These are phyloP conservation scores for Rhysida immarginata DNA, from an alignment of 1,140 invertebrate species.

Conservation along the genomic window DNA sequence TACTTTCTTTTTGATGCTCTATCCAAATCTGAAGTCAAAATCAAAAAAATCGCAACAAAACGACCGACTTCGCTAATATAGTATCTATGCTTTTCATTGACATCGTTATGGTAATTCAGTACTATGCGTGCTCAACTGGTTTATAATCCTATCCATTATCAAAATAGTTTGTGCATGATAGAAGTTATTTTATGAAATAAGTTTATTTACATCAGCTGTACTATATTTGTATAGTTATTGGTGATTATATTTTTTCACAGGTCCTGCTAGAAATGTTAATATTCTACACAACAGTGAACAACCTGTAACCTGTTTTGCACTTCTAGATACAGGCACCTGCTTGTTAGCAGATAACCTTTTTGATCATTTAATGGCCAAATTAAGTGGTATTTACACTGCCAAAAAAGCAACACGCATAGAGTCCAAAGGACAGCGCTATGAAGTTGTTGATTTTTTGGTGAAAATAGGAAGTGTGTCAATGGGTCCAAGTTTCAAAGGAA, in stretches of 20 bases:
- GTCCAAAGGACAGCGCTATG: conserved; percentile 79
- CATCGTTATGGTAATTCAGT: no score
- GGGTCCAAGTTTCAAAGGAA: conserved; percentile 83
- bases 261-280: conserved; percentile 59
- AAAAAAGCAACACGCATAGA: conserved; percentile 69
- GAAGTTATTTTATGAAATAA: no score
- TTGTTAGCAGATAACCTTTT: conserved; percentile 79
- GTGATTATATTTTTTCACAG: conserved; percentile 21
- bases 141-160: no score
- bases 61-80: no score
- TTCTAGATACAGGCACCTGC: conserved; percentile 56
- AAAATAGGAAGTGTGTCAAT: conserved; percentile 86
- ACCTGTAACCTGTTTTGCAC: conserved; percentile 80
- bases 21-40: no score
- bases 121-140: no score
- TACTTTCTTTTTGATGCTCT: no score
- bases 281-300: conserved; percentile 90
- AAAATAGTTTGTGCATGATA: no score
- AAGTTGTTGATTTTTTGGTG: conserved; percentile 83
- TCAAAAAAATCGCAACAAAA: no score
- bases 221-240: no score
- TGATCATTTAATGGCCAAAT: conserved; percentile 76
- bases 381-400: conserved; percentile 67
- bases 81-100: no score
- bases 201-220: no score